Evolutionary conservation across 2,113 vertebrate species (phyloP), one percentile per base, ranked within the genome.

Genomic region (Holacanthus passer): DNA sequence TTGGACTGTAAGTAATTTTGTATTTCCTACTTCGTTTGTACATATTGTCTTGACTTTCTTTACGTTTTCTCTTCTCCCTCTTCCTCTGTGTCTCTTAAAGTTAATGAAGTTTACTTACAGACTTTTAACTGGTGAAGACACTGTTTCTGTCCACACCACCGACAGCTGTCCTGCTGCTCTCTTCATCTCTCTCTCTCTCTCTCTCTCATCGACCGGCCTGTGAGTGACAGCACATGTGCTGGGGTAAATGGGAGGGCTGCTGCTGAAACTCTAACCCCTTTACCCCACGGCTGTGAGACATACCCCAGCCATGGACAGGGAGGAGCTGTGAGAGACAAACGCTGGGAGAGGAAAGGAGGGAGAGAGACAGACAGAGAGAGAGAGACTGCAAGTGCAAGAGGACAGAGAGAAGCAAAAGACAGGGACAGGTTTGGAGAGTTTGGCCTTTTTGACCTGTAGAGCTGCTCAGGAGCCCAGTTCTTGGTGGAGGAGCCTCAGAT

Each of bases 221-320:
- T 92, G 93, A 94, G 88, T 94, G 93, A 94, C 93, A 93, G 93
- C 93, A 94, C 93, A 94, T 94, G 92, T 94, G 92, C 90, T 82
- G 91, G 89, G 89, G 76, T 88, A 82, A 86, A 86, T 86, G 81
- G 90, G 91, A 91, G 91, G 93, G 89, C 88, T 31, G 50, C 72
- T 79, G 87, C 77, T 93, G 91, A 92, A 94, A 94, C 84, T 87
- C 88, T 87, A 94, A 84, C 91, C 91, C 87, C 83, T 48, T 37
- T 81, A 80, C 87, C 86, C 89, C n/a, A 47, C 82, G 47, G 82
- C 92, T 90, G 81, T 86, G 87, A 93, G 87, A 90, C 92, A 91
- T 89, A 89, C 63, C 83, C 90, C 73, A 59, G 87, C 89, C 85
- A 87, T 88, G 88, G 88, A 67, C 82, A 90, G 91, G 92, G 92